Evolutionary conservation across 1,140 invertebrate genomes (phyloP).

Genomic region (Pseudomyrmex concolor): DNA sequence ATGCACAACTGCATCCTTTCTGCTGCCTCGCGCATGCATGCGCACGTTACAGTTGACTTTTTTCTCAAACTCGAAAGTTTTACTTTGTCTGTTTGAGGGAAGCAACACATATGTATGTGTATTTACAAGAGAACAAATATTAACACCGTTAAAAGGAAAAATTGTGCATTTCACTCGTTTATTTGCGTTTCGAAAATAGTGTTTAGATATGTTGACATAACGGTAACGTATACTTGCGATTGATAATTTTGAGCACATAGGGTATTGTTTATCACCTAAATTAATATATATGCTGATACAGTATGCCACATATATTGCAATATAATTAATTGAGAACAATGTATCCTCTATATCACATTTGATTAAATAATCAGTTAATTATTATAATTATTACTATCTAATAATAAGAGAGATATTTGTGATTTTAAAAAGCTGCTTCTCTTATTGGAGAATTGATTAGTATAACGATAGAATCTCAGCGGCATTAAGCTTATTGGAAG

Average conservation of each 20-base stretch:
- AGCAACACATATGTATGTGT: slow-evolving; percentile 7
- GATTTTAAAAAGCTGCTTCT: not conserved
- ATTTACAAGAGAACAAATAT: not conserved
- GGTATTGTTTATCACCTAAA: not conserved
- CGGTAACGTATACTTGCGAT: too few species aligned
- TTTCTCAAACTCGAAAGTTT: slow-evolving; percentile 9
- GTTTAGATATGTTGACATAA: not conserved
- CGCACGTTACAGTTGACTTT: not conserved
- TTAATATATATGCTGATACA: not conserved
- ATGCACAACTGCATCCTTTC: slow-evolving; percentile 2
- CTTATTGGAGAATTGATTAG: not conserved
- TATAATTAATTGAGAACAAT: not conserved
- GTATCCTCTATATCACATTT: not conserved
- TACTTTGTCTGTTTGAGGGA: not conserved
- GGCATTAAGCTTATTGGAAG: too few species aligned
- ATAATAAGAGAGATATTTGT: not conserved
- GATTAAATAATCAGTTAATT: too few species aligned
- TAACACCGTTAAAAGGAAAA: not conserved
- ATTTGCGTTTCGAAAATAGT: not conserved
- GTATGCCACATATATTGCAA: not conserved
- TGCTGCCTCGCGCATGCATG: slow-evolving; percentile 4
- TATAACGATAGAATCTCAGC: slow-evolving; percentile 2
- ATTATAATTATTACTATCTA: slow-evolving; percentile 6
- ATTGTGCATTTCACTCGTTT: not conserved
- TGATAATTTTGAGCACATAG: not conserved